phyloP scores from a whole-genome alignment of 2,113 vertebrate genomes.

The Cynopterus brachyotis region DNA sequence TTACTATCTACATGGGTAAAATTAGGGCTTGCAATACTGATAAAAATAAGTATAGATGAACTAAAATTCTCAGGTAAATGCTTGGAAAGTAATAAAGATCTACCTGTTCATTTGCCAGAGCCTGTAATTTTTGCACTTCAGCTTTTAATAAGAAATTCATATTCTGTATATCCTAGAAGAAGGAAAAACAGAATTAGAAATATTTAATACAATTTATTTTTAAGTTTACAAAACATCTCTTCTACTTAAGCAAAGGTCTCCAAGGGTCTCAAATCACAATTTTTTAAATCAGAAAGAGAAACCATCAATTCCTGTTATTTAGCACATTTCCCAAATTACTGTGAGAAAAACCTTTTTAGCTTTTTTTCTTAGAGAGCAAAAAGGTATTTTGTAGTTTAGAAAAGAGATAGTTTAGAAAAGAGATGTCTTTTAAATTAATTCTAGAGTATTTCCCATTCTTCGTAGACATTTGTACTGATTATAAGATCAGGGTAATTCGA shows the following conservation, averaged over 20 bases:
- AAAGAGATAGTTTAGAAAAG: conserved; percentile 16
- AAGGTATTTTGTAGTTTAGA: not conserved
- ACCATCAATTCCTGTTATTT: not conserved
- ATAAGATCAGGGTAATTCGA: not conserved
- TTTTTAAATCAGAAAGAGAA: conserved; percentile 16
- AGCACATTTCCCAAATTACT: not conserved
- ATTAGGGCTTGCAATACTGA: not conserved
- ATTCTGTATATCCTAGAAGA: conserved; percentile 91
- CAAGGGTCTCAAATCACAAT: conserved; percentile 34
- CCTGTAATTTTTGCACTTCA: conserved; percentile 93
- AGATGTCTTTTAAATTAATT: not conserved
- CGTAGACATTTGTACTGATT: not conserved
- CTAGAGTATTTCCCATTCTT: conserved; percentile 17
- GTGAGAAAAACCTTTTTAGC: not conserved
- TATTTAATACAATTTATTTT: conserved; percentile 9
- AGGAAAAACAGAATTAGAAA: not conserved
- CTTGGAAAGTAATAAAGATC: conserved; percentile 39
- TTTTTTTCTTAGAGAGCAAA: not conserved
- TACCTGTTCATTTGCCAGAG: conserved; percentile 94
- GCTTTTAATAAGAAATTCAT: conserved; percentile 92
- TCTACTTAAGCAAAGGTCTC: conserved; percentile 20
- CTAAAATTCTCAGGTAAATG: conserved; percentile 26
- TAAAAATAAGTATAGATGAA: conserved; percentile 10
- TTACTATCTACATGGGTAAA: conserved; percentile 33
- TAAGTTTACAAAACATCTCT: not conserved